Base-by-base conservation (phyloP, 2,888 invertebrate genomes). In the Drosophila borealis region DNA sequence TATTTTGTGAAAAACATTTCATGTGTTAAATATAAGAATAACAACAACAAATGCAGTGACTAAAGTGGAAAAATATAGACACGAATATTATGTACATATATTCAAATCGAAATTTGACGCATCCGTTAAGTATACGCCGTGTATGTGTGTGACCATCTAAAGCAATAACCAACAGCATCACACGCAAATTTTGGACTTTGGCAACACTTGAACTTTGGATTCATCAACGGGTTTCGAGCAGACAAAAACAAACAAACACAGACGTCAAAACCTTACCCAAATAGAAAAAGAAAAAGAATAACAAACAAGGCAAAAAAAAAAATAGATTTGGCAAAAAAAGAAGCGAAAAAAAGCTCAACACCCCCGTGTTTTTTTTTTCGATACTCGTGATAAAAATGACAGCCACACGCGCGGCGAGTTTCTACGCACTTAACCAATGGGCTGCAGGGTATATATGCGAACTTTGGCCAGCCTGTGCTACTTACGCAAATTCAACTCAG, bases 261-360 rank as follows among this genome's bases (percentile, higher is more conserved):
- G 62, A 81, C 83, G 78, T 83, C 81, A 83, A 74, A 74, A 80
- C 56, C 72, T 69, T 62, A 67, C 73, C 80, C 50, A 80, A 72
- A 80, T 60, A 41, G 29, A 42, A 46, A 36, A 19, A 49, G 48
- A 62, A 19, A 8, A 33, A 33, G 21, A 13, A 57, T 21, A 62
- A 44, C 14, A 48, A 33, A 49, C 33, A 33, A 70, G 2, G 8
- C 39, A 17, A 33, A 54, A 19, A 25, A 29, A 42, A 21, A 11
- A 37, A 21, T 17, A 17, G 2, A 17, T 13, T 48, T n/a, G n/a
- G 21, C 41, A 42, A 29, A 67, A 25, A 56, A 10, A 54, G 17
- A 33, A 48, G 11, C 3, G 42, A 48, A 11, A 45, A 33, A 25
- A 51, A 44, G n/a, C 45, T 34, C 61, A 10, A 65, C 66, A 62